Conservation (phyloP, 2,797 vertebrate genomes). For the Naso thynnoides region DNA sequence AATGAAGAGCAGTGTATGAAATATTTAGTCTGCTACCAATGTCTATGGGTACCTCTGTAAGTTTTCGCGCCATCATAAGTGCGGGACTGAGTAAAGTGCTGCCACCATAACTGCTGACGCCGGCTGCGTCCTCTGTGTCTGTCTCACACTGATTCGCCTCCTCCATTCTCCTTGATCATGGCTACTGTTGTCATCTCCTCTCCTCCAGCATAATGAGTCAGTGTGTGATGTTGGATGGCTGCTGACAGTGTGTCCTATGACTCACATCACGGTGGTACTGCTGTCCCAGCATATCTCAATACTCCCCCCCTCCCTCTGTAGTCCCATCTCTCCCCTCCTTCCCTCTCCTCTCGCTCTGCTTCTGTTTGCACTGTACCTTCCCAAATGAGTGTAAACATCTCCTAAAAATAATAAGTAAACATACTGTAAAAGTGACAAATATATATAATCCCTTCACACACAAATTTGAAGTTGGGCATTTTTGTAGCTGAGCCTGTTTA, state of each 20-base stretch:
- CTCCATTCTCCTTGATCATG: conserved; percentile 71
- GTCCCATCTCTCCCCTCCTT: conserved; percentile 12
- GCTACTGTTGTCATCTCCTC: conserved; percentile 69
- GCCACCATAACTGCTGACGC: conserved; percentile 47
- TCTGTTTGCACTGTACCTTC: conserved; percentile 34
- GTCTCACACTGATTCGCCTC: conserved; percentile 46
- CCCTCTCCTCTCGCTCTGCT: conserved; percentile 9
- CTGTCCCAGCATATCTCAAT: conserved; percentile 72
- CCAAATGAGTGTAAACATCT: conserved; percentile 31
- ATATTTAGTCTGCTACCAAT: neutral
- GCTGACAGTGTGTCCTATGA: conserved; percentile 78
- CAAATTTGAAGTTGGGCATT: neutral
- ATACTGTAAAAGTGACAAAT: conserved; percentile 48
- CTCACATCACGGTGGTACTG: conserved; percentile 72
- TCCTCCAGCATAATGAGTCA: conserved; percentile 78
- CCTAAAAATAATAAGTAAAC: conserved; percentile 58
- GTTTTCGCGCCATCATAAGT: conserved; percentile 16
- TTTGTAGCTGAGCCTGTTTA: conserved; percentile 26
- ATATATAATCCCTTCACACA: conserved; percentile 4
- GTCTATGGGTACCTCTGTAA: conserved; percentile 13
- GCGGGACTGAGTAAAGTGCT: conserved; percentile 14
- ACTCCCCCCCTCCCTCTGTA: neutral
- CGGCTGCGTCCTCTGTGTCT: conserved; percentile 47
- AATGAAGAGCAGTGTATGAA: neutral
- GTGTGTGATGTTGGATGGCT: conserved; percentile 77